Evolutionary conservation across 2,113 vertebrate species (phyloP).

Genomic region (Lonchura striata): DNA sequence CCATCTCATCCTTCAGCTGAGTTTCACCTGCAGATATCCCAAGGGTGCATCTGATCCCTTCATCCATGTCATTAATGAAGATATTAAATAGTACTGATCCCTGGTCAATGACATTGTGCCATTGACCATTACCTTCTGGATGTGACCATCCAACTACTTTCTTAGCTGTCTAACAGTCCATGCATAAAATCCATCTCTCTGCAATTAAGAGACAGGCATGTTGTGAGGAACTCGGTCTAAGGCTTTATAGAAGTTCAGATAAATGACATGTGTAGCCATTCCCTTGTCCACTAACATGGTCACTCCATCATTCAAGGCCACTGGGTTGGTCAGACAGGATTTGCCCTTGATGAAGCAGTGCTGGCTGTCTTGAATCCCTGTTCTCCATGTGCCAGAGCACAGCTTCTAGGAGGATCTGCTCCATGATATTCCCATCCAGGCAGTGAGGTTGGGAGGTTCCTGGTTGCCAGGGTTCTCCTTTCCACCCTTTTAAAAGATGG

Average conservation of each 20-base stretch:
- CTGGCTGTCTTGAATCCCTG: not conserved
- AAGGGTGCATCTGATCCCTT: not conserved
- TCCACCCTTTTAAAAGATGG: not conserved
- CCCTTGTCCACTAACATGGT: not conserved
- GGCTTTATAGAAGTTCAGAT: not conserved
- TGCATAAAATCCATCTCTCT: not conserved
- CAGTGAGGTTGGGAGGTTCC: no score
- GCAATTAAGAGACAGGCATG: not conserved
- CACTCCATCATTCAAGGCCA: not conserved
- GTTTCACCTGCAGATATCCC: not conserved
- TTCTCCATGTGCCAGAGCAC: not conserved
- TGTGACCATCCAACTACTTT: not conserved
- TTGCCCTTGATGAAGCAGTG: not conserved
- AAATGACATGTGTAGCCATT: not conserved
- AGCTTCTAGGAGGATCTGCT: not conserved
- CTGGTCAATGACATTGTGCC: not conserved
- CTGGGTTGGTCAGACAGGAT: not conserved
- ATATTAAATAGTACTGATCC: not conserved
- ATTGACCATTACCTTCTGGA: not conserved
- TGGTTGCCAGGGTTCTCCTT: not conserved
- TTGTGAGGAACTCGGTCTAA: not conserved
- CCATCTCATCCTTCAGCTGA: not conserved
- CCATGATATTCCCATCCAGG: not conserved
- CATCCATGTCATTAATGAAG: not conserved
- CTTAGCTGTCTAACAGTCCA: not conserved